Base-by-base conservation (phyloP, 2,113 vertebrate genomes). In the Beaufortia kweichowensis region DNA sequence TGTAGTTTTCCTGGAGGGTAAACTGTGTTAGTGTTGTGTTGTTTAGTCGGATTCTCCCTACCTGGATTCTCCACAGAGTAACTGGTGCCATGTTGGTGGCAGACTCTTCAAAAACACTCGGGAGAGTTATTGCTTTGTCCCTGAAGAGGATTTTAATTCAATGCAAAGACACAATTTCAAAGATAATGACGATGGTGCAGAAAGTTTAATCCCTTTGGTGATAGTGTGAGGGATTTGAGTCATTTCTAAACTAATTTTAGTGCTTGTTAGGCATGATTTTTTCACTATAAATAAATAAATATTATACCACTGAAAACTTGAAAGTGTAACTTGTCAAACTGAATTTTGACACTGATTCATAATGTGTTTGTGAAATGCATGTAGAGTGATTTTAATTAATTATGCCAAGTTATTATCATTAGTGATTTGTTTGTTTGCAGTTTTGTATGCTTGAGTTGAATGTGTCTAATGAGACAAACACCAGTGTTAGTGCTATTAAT, bases 401-500 rank as follows among this genome's bases (percentile, higher is more conserved):
- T 68, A 77, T 50, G 19, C 28, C 5, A 35, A 41, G 33, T 59
- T 71, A 59, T 69, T 69, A 35, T 69, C 28, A 61, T 46, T 24
- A 5, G 56, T 43, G 29, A 39, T 35, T 59, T 48, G n/a, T 71
- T 78, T 71, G 76, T 78, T 78, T 71, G 17, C 76, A 39, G 29
- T 35, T 60, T 53, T 31, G 26, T 69, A 60, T 41, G 43, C 59
- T 71, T 39, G 57, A 24, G 53, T 70, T 35, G 19, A 48, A 69
- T 39, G 33, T 39, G 55, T 62, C 21, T 70, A 77, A 71, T 71
- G 76, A 78, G 48, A 69, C 59, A 39, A 53, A 77, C 29, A 11
- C 60, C 6, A 41, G 35, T 53, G 41, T 70, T 61, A 24, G n/a
- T 69, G 41, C 29, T 43, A 69, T 43, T 15, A 41, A 77, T 61